Percentiles rank a stretch among this genome's conserved stretches.
These are phyloP conservation scores for Pachypanchax playfairii DNA, from an alignment of 2,113 vertebrate species.

Conservation along the genomic window DNA sequence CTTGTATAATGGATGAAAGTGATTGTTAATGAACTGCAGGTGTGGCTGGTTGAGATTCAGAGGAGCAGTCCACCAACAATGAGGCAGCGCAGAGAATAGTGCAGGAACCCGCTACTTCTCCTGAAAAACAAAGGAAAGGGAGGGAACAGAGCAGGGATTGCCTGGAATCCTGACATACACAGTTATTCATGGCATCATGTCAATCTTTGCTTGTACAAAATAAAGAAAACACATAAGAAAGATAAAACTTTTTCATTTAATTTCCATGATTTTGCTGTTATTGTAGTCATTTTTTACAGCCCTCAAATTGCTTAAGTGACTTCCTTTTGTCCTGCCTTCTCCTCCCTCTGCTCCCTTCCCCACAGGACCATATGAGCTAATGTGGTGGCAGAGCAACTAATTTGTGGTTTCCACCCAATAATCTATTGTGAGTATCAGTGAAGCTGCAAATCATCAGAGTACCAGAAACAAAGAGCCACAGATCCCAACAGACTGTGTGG, in stretches of 20 bases:
- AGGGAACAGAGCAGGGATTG: too few species aligned
- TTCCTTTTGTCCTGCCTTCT: not conserved
- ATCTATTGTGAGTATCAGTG: constrained; percentile 53
- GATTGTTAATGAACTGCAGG: too few species aligned
- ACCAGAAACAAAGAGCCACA: constrained; percentile 37
- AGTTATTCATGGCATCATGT: too few species aligned
- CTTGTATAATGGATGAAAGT: too few species aligned
- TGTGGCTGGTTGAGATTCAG: too few species aligned
- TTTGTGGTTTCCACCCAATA: constrained; percentile 66
- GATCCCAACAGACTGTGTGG: constrained; percentile 57
- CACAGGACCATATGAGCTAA: constrained; percentile 30
- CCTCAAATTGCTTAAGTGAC: not conserved
- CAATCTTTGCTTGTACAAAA: too few species aligned
- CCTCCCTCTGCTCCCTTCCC: not conserved
- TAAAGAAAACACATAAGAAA: too few species aligned
- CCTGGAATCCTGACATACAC: too few species aligned
- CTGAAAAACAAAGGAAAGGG: too few species aligned
- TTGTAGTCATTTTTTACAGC: constrained; percentile 4
- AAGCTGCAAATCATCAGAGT: constrained; percentile 46
- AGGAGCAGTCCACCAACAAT: too few species aligned
- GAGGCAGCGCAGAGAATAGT: too few species aligned
- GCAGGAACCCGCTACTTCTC: too few species aligned
- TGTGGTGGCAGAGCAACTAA: constrained; percentile 45
- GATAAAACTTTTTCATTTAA: not conserved
- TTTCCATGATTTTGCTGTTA: not conserved